These are phyloP conservation scores for Corydoras sp. DNA, from an alignment of 2,113 vertebrate species.

Conservation along the genomic window DNA sequence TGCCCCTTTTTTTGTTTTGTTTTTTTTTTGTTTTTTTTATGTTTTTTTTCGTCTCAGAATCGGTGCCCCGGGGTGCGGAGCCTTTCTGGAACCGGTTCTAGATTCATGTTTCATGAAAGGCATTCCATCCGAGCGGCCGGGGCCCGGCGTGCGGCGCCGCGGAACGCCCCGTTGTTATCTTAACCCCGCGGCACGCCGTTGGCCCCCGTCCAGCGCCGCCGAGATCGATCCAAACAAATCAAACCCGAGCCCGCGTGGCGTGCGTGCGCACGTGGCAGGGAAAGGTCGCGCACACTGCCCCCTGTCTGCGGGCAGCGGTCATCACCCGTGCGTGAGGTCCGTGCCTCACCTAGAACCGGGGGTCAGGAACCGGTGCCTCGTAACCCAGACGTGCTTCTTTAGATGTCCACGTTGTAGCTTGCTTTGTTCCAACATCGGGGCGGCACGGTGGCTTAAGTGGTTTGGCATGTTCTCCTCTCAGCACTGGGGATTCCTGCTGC, in stretches of 20 bases:
- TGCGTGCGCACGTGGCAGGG: background rate
- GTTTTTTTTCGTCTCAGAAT: no score
- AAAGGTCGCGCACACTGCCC: slow-evolving; percentile 7
- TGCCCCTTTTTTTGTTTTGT: no score
- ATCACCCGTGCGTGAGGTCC: background rate
- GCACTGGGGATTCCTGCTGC: no score
- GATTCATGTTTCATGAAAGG: slow-evolving; percentile 51
- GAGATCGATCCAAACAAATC: slow-evolving; percentile 40
- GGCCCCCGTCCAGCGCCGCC: slow-evolving; percentile 25
- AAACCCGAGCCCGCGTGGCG: slow-evolving; percentile 27
- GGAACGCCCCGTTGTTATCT: slow-evolving; percentile 37
- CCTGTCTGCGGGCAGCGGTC: slow-evolving; percentile 1
- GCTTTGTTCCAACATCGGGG: no score
- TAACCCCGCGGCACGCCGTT: slow-evolving; percentile 23
- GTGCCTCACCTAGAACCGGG: no score
- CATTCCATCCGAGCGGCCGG: slow-evolving; percentile 46
- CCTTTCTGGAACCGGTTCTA: slow-evolving; percentile 26
- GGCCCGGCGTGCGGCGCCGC: slow-evolving; percentile 40
- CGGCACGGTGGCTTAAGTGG: no score
- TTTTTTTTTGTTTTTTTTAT: no score
- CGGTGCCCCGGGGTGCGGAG: no score
- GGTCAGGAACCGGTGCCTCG: no score
- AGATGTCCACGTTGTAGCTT: no score
- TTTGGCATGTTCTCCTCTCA: no score
- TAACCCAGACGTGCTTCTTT: no score